Evolutionary conservation across 2,888 invertebrate genomes (phyloP), one percentile per base, ranked within the genome.

Genomic region (Chrysopilus asiliformis): DNA sequence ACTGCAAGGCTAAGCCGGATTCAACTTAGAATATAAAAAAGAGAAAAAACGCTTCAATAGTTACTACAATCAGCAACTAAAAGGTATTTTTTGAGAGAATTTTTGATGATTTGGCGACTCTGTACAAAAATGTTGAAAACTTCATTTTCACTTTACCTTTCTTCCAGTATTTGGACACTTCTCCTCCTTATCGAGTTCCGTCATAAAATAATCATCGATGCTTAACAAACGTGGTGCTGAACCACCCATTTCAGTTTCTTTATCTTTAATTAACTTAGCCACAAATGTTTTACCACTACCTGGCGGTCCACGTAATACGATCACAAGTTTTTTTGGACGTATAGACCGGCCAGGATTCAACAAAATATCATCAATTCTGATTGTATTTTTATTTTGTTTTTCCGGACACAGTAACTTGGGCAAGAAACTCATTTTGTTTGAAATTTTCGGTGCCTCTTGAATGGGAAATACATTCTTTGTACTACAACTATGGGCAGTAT

Each of bases 141-240:
- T 41, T 43, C 47, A n/a, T n/a, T n/a, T n/a, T n/a, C n/a, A n/a
- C n/a, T n/a, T 45, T 22, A 55, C 58, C 52, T 57, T 61, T 40
- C 57, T 56, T 14, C 59, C 59, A 24, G 60, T 60, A 46, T 57
- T 60, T 1, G 57, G 53, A 40, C 62, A 60, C 33, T 55, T 55
- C 37, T 57, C 60, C 19, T 76, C 77, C 46, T 76, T 71, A 60
- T 86, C 87, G 41, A 78, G 76, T 61, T 87, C 87, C 40, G 83
- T 76, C 72, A 93, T 81, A 54, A 93, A 95, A 64, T 95, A 95
- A 64, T 95, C 94, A 59, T 95, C 94, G 42, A 95, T 73, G 42
- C 89, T 90, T 53, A 95, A 70, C 53, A 95, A 87, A 47, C 94
- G 71, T 0, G 86, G 90, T n/a, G 87, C 81, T 39, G 80, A 79